Conservation (phyloP, 2,888 invertebrate species). For the Lamellibrachia satsuma region DNA sequence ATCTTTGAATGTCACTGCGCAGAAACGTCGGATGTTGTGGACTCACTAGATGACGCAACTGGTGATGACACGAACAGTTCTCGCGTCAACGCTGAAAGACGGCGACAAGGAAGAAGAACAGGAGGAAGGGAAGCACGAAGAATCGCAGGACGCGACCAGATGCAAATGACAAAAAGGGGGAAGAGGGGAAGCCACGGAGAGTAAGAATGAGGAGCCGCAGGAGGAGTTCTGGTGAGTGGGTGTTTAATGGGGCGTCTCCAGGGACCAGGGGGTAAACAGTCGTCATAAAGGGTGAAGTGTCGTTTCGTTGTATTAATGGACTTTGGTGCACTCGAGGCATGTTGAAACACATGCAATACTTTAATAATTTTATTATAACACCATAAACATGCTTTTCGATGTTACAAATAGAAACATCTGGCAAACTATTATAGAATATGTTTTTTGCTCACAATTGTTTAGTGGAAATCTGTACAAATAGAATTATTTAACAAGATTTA, state of each 20-base stretch:
- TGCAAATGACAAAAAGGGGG: not conserved
- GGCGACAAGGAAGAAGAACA: not conserved
- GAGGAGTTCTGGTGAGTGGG: not conserved
- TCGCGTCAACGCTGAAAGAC: not conserved
- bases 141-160: not conserved
- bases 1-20: not conserved
- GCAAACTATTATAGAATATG: too few species aligned
- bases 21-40: not conserved
- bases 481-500: too few species aligned
- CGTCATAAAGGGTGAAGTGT: not conserved
- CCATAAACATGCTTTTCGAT: too few species aligned
- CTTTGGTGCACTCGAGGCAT: not conserved
- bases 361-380: too few species aligned
- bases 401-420: too few species aligned
- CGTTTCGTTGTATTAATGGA: not conserved
- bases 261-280: too few species aligned
- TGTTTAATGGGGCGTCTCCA: not conserved
- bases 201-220: not conserved
- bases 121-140: slow-evolving; percentile 20
- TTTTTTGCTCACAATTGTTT: too few species aligned
- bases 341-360: not conserved
- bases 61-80: not conserved
- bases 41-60: not conserved
- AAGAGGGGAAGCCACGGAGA: not conserved
- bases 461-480: too few species aligned